Evolutionary conservation across 2,113 vertebrate species (phyloP).

Genomic region (Takifugu flavidus): DNA sequence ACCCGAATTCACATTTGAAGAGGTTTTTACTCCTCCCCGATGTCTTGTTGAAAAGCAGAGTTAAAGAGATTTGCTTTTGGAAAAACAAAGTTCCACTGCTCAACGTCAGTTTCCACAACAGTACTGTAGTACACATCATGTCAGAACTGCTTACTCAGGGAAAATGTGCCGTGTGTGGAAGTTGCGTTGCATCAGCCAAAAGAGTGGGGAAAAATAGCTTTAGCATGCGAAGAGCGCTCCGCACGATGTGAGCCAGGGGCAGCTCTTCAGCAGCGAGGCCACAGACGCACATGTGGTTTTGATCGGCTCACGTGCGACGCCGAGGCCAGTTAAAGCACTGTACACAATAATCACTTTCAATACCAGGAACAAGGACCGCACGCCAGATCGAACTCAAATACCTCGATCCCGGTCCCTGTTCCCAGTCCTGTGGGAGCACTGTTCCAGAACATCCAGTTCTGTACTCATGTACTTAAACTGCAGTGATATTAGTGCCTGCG

Average conservation of each 20-base stretch:
- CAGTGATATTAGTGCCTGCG: slow-evolving; percentile 9
- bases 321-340: slow-evolving; percentile 55
- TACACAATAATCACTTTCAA: slow-evolving; percentile 52
- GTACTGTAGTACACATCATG: slow-evolving; percentile 44
- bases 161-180: slow-evolving; percentile 58
- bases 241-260: slow-evolving; percentile 47
- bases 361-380: slow-evolving; percentile 60
- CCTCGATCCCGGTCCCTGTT: slow-evolving; percentile 43
- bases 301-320: slow-evolving; percentile 62
- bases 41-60: slow-evolving; percentile 11
- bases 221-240: slow-evolving; percentile 47
- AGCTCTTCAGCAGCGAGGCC: slow-evolving; percentile 48
- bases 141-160: slow-evolving; percentile 52
- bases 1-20: background rate
- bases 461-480: slow-evolving; percentile 45
- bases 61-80: slow-evolving; percentile 3
- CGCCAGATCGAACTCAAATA: slow-evolving; percentile 44
- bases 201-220: slow-evolving; percentile 29
- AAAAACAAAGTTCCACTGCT: slow-evolving; percentile 30
- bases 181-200: slow-evolving; percentile 59
- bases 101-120: slow-evolving; percentile 35
- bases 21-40: background rate
- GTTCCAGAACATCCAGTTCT: slow-evolving; percentile 58
- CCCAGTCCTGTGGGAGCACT: slow-evolving; percentile 38
- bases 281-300: slow-evolving; percentile 71